These are phyloP conservation scores for Himalopsyche anomala DNA, from an alignment of 2,888 invertebrate species.

Conservation along the genomic window DNA sequence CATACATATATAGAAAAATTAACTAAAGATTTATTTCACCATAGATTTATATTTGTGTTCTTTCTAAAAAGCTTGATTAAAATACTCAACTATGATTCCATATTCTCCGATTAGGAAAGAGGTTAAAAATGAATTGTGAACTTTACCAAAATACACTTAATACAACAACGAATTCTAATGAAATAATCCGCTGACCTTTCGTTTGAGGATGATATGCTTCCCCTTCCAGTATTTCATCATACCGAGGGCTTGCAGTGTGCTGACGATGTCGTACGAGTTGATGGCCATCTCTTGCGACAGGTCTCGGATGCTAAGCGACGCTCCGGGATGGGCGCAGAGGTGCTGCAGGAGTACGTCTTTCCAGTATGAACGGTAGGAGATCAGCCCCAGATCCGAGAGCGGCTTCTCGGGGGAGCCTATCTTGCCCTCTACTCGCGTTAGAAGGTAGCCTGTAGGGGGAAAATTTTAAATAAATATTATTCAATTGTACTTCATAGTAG, in stretches of 20 bases:
- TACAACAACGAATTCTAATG: too few species aligned
- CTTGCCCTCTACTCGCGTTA: conserved; percentile 97
- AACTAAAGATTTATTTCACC: too few species aligned
- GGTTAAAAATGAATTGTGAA: too few species aligned
- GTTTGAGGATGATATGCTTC: conserved; percentile 96
- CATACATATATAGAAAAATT: too few species aligned
- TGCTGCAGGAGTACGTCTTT: conserved; percentile 96
- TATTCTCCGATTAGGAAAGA: too few species aligned
- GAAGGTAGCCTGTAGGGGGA: conserved; percentile 88
- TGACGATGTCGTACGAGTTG: conserved; percentile 97
- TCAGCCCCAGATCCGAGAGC: conserved; percentile 96
- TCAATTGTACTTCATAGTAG: too few species aligned
- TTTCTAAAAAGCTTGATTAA: too few species aligned
- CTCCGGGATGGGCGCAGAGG: conserved; percentile 91
- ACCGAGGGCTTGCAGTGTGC: conserved; percentile 95
- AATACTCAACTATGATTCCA: too few species aligned
- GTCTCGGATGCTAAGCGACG: conserved; percentile 94
- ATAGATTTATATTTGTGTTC: too few species aligned
- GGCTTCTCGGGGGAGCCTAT: conserved; percentile 99
- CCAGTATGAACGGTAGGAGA: conserved; percentile 99
- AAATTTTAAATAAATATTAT: not conserved
- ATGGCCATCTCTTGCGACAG: conserved; percentile 93
- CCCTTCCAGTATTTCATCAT: conserved; percentile 99
- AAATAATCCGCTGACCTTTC: conserved; percentile 80
- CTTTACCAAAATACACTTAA: too few species aligned